A percentile compares a stretch with the other conserved stretches of the same genome.
Conservation (phyloP, 2,888 invertebrate genomes). For the Calliscelio sp. region DNA sequence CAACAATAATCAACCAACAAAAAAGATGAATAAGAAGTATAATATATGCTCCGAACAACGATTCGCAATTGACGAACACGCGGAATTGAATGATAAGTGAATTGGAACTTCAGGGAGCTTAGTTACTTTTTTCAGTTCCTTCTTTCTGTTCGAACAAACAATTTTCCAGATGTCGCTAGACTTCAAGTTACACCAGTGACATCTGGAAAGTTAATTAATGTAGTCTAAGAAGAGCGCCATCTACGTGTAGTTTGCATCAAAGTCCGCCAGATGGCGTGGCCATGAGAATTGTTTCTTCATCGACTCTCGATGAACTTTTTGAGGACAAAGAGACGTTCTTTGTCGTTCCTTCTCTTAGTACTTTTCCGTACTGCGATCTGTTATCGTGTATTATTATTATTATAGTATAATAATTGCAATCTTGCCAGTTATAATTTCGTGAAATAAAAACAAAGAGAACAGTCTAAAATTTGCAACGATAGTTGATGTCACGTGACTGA, state of each 20-base stretch:
- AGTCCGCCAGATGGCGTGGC: background rate
- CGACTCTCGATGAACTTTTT: slow-evolving; percentile 1
- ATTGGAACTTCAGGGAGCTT: slow-evolving; percentile 22
- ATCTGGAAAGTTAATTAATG: background rate
- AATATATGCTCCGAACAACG: slow-evolving; percentile 7
- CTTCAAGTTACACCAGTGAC: background rate
- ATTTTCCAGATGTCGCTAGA: background rate
- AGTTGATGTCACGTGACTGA: no score
- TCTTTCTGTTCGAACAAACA: no score
- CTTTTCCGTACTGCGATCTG: no score
- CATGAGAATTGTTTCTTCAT: slow-evolving; percentile 14
- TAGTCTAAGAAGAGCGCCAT: slow-evolving; percentile 1
- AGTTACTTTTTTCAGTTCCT: slow-evolving; percentile 21
- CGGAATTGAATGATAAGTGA: slow-evolving; percentile 15
- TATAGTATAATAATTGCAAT: no score
- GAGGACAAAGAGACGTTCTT: no score
- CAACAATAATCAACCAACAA: no score
- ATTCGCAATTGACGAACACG: slow-evolving; percentile 12
- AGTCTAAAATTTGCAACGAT: no score
- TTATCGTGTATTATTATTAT: no score
- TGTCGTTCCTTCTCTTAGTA: no score
- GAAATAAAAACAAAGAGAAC: no score
- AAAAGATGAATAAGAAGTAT: no score
- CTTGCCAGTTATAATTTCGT: no score
- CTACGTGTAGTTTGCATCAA: background rate